Evolutionary conservation across 1,140 invertebrate species (phyloP), one percentile per base, ranked within the genome.

Genomic region (Watersipora subatra): DNA sequence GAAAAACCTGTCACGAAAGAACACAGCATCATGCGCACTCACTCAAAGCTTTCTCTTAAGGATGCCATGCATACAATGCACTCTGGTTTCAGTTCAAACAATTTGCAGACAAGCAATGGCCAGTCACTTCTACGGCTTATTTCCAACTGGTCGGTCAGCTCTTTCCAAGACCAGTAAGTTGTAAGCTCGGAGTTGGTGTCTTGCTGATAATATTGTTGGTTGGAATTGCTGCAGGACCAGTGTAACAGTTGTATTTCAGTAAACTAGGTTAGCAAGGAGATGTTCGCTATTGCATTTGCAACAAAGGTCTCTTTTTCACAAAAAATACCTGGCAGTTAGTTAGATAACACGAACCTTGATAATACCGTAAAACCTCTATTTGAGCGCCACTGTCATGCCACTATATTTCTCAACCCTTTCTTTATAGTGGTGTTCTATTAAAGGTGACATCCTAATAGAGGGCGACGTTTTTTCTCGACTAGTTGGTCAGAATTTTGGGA

Each of bases 11-110:
- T 86, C 80, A 90, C 90, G 20, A 87, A 88, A 34, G 91, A 94
- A 75, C 91, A 92, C 62, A 95, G 95, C 79, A 94, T 97, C 70
- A 83, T 96, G 68, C 90, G 95, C 77, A 95, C 92, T 0, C 93
- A 91, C 80, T 92, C 91, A 2, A 92, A 93, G 75, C 81, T 96
- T 58, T 91, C 91, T 27, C 91, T 94, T 87, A 87, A 87, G 72
- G 93, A 97, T 78, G 93, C 93, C 19, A 87, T 95, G 80, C 88
- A 92, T 71, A 89, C 90, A 70, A 91, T 93, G 58, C 58, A 59
- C 58, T 24, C 22, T 22, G 58, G 58, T 22, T 59, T 59, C 22
- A 29, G 2, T n/a, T 26, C 26, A 56, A 56, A 27, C 3, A 61
- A 64, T 17, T 29, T 64, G 1, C 46, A 29, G 22, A 46, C 59